These are phyloP conservation scores for Cygnus buccinator DNA, from an alignment of 2,113 vertebrate species.

Conservation along the genomic window DNA sequence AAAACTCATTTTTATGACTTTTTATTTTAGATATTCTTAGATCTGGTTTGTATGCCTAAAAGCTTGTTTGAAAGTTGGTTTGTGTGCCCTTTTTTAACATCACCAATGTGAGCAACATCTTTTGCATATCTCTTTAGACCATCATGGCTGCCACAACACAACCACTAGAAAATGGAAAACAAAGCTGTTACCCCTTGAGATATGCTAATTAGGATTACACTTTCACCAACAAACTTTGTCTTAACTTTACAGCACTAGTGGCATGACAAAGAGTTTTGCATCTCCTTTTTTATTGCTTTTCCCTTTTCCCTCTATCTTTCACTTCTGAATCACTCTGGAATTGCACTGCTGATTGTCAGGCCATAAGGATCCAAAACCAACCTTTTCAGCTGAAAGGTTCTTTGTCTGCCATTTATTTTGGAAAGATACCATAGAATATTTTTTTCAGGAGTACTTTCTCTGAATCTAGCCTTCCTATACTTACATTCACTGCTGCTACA, in stretches of 20 bases:
- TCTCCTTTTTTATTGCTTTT: background rate
- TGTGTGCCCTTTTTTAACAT: background rate
- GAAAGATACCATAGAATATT: background rate
- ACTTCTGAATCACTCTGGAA: rapidly evolving
- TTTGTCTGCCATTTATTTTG: background rate
- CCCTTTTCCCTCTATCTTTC: background rate
- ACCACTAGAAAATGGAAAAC: background rate
- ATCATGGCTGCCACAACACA: background rate
- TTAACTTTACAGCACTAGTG: background rate
- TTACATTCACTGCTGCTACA: background rate
- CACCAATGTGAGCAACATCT: background rate
- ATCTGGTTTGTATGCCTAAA: background rate
- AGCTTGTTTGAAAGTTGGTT: background rate
- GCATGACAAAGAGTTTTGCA: background rate
- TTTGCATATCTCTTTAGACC: background rate
- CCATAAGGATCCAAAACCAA: background rate
- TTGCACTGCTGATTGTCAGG: background rate
- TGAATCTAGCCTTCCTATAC: background rate
- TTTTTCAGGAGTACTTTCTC: background rate
- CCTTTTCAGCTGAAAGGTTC: rapidly evolving
- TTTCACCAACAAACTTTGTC: background rate
- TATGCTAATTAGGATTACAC: background rate
- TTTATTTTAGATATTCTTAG: background rate
- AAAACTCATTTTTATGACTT: background rate
- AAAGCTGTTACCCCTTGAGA: background rate